Percentiles rank a stretch among this genome's conserved stretches.
Evolutionary conservation across 1,140 invertebrate species (phyloP).

Genomic region (Drosophila bocki): DNA sequence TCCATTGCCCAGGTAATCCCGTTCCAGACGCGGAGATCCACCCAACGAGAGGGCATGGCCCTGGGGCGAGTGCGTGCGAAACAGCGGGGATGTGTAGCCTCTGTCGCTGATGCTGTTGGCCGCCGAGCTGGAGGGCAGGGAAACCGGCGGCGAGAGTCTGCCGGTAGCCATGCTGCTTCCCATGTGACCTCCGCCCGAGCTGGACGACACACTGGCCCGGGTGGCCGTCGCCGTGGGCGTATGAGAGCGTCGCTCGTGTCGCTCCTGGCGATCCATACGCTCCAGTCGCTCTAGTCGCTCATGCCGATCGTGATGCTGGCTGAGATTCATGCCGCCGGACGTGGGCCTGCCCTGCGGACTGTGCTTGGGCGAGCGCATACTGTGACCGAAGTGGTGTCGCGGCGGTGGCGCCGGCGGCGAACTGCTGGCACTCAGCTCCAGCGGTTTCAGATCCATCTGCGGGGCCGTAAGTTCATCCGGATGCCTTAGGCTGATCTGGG

Average conservation of each 20-base stretch:
- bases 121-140: conserved; percentile 32
- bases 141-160: conserved; percentile 50
- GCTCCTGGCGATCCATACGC: conserved; percentile 53
- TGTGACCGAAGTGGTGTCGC: conserved; percentile 65
- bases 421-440: conserved; percentile 58
- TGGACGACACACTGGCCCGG: conserved; percentile 41
- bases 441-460: conserved; percentile 70
- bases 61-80: conserved; percentile 74
- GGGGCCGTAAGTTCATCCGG: conserved; percentile 75
- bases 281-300: conserved; percentile 54
- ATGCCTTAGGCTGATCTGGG: conserved; percentile 73
- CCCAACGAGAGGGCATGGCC: conserved; percentile 68
- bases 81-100: conserved; percentile 82
- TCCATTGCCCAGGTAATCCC: conserved; percentile 79
- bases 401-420: conserved; percentile 67
- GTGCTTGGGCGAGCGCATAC: conserved; percentile 71
- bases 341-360: conserved; percentile 61
- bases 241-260: conserved; percentile 68
- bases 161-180: conserved; percentile 12
- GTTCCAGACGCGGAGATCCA: conserved; percentile 70
- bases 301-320: conserved; percentile 51
- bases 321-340: conserved; percentile 51
- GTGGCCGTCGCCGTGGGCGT: conserved; percentile 69
- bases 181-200: conserved; percentile 42
- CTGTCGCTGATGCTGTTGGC: conserved; percentile 69